A percentile compares a stretch with the other conserved stretches of the same genome.
phyloP scores from a whole-genome alignment of 2,113 vertebrate genomes.

The Trematocara unimaculatum region DNA sequence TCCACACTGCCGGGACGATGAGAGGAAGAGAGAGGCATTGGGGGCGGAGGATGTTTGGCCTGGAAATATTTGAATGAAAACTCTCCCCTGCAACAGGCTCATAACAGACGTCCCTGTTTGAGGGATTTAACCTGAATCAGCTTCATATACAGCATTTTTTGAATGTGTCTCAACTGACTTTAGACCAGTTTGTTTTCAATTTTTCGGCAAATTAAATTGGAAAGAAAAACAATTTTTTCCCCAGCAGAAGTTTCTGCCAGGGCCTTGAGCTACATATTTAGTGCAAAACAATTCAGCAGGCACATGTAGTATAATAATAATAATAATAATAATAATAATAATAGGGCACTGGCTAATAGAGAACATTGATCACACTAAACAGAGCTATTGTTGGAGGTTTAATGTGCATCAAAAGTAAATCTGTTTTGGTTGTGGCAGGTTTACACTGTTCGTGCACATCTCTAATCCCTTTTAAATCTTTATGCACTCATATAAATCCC shows the following conservation, averaged over 20 bases:
- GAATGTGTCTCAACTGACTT: background rate
- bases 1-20: background rate
- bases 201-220: background rate
- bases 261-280: background rate
- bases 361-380: background rate
- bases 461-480: background rate
- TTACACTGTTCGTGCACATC: background rate
- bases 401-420: background rate
- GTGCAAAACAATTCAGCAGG: slow-evolving; percentile 55
- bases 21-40: slow-evolving; percentile 16
- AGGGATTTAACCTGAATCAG: background rate
- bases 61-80: slow-evolving; percentile 31
- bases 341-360: background rate
- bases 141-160: background rate
- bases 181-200: background rate
- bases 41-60: slow-evolving; percentile 24
- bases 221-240: background rate
- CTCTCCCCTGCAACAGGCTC: background rate
- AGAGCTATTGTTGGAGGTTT: background rate
- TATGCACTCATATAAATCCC: background rate
- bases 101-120: background rate
- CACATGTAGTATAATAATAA: background rate
- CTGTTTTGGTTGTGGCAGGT: background rate
- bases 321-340: background rate
- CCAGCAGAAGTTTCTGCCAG: background rate